Evolutionary conservation across 1,140 invertebrate species (phyloP), one percentile per base, ranked within the genome.

Genomic region (Micrasema longulum): DNA sequence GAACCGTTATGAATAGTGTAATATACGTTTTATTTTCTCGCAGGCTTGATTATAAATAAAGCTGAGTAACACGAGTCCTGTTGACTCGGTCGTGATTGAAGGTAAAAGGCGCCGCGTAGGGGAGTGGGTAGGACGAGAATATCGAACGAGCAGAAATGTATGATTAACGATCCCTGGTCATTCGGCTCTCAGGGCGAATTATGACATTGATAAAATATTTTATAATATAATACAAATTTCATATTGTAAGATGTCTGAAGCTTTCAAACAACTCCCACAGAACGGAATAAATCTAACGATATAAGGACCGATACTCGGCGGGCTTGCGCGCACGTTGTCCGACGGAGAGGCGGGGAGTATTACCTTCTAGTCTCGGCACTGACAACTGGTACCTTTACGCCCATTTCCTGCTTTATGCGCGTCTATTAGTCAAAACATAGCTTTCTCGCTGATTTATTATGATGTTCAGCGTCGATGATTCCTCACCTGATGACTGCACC

Each of bases 231-330:
- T 41, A 57, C 53, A 38, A 20, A 41, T 38, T 60, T 60, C 35
- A 41, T 23, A 35, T 20, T 60, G 36, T 9, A 41, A 41, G 36
- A 38, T 60, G 31, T 38, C 35, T 12, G 41, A 60, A 35, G 31
- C 36, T 41, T 60, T 35, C 36, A 60, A 55, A 60, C 36, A 41
- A 60, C 55, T 60, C 55, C 55, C 55, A 60, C 55, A 5, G 55
- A 18, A 38, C 35, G 38, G 22, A 18, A 60, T 60, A 31, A 35
- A 36, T 43, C 35, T 38, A 16, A 38, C 55, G 55, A 18, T 41
- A 41, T 20, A 38, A 7, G 55, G 36, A 60, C 10, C 14, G 50
- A 53, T 48, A 48, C 47, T 16, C 50, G 50, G 23, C 23, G 31
- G 50, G 50, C 9, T 36, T 36, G 31, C 7, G n/a, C 12, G 41